A percentile compares a stretch with the other conserved stretches of the same genome.
Conservation (phyloP, 2,888 invertebrate species). For the Torymus tubicola region DNA sequence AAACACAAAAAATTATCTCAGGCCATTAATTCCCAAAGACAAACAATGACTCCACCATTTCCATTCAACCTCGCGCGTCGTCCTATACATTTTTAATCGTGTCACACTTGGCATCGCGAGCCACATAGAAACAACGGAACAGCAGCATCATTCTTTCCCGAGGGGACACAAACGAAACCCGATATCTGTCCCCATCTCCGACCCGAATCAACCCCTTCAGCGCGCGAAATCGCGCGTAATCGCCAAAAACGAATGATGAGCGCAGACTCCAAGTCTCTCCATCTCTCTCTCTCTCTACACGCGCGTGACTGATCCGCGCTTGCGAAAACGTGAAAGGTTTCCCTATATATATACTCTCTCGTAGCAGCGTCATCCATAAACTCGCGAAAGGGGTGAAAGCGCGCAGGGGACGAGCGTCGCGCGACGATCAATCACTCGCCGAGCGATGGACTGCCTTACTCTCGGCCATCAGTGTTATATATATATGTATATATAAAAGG, state of each 20-base stretch:
- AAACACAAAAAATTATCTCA: no score
- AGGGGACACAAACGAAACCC: no score
- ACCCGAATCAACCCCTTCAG: no score
- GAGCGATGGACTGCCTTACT: constrained; percentile 22
- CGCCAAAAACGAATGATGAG: constrained; percentile 34
- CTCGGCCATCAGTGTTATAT: neutral
- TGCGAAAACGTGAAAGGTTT: constrained; percentile 71
- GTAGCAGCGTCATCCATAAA: constrained; percentile 67
- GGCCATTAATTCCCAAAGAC: no score
- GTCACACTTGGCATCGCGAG: no score
- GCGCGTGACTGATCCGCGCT: constrained; percentile 69
- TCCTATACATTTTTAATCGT: no score
- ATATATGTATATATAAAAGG: constrained; percentile 14
- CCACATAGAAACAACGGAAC: no score
- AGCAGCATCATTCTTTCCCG: no score
- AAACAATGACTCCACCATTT: no score
- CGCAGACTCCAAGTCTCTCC: neutral
- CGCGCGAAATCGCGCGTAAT: constrained; percentile 33
- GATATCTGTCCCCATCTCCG: no score
- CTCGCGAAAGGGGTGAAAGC: constrained; percentile 59
- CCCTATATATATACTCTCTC: constrained; percentile 68
- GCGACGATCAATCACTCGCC: constrained; percentile 72
- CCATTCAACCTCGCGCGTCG: no score
- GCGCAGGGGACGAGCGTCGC: constrained; percentile 61
- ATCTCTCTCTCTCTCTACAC: neutral